Percentiles rank a stretch among this genome's conserved stretches.
Conservation (phyloP, 1,140 invertebrate genomes). For the Microvelia longipes region DNA sequence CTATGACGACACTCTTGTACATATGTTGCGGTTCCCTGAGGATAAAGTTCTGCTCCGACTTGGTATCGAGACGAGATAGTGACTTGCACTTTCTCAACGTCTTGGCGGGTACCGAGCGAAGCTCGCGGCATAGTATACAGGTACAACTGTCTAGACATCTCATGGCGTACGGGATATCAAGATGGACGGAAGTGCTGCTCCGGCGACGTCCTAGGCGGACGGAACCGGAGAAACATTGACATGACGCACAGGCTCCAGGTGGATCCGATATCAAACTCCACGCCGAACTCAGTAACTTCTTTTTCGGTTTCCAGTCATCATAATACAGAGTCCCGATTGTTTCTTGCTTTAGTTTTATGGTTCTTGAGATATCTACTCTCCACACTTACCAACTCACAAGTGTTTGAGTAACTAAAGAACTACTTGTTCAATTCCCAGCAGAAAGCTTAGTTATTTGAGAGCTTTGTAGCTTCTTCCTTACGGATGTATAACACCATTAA, state of each 20-base stretch:
- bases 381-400: too few relatives aligned
- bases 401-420: too few relatives aligned
- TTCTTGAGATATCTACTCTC: too few relatives aligned
- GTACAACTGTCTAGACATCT: slow-evolving; percentile 37
- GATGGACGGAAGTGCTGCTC: slow-evolving; percentile 9
- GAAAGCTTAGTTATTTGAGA: too few relatives aligned
- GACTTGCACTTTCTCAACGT: slow-evolving; percentile 11
- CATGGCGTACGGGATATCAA: slow-evolving; percentile 25
- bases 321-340: too few relatives aligned
- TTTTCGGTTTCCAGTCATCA: too few relatives aligned
- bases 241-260: background rate
- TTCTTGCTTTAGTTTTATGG: too few relatives aligned
- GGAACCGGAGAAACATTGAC: background rate
- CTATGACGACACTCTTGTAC: slow-evolving; percentile 17
- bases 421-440: too few relatives aligned
- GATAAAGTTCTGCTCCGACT: slow-evolving; percentile 34
- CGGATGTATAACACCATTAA: too few relatives aligned
- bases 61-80: slow-evolving; percentile 26
- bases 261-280: too few relatives aligned
- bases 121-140: slow-evolving; percentile 41
- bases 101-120: slow-evolving; percentile 30
- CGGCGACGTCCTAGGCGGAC: background rate
- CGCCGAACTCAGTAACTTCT: too few relatives aligned
- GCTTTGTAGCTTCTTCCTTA: too few relatives aligned
- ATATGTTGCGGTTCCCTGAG: slow-evolving; percentile 36